phyloP scores from a whole-genome alignment of 2,113 vertebrate species.

The Neomonachus schauinslandi region DNA sequence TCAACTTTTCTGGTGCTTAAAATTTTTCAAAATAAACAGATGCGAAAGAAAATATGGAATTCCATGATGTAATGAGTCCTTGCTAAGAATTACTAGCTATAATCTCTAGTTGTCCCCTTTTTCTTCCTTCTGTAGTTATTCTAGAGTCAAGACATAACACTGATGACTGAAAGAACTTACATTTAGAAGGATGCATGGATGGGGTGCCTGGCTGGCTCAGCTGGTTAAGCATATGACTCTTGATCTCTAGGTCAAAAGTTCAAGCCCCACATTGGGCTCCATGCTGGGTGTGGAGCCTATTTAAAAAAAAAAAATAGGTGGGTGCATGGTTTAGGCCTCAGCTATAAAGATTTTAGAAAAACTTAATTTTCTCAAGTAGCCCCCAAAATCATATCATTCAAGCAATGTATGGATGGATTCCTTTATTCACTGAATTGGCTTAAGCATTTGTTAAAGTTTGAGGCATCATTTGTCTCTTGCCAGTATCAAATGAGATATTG shows the following conservation, averaged over 20 bases:
- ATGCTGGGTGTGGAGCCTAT: neutral
- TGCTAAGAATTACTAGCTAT: neutral
- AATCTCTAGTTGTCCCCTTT: neutral
- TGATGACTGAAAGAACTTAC: neutral
- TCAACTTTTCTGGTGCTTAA: neutral
- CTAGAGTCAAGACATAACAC: neutral
- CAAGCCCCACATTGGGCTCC: neutral
- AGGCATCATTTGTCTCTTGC: neutral
- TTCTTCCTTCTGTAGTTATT: neutral
- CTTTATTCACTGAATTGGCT: neutral
- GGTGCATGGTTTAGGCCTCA: neutral
- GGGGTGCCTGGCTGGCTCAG: neutral
- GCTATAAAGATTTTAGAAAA: neutral
- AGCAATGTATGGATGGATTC: neutral
- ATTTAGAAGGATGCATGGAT: neutral
- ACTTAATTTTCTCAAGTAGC: conserved; percentile 14
- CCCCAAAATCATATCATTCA: neutral
- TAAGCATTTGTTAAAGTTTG: neutral
- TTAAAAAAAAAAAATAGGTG: neutral
- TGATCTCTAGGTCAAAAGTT: neutral
- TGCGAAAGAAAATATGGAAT: neutral
- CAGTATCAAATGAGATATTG: conserved; percentile 9
- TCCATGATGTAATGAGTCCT: neutral
- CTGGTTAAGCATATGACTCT: neutral
- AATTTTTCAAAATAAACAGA: conserved; percentile 35